Percentiles rank a stretch among this genome's conserved stretches.
phyloP scores from a whole-genome alignment of 1,140 invertebrate species.

The Brachionus koreanus region DNA sequence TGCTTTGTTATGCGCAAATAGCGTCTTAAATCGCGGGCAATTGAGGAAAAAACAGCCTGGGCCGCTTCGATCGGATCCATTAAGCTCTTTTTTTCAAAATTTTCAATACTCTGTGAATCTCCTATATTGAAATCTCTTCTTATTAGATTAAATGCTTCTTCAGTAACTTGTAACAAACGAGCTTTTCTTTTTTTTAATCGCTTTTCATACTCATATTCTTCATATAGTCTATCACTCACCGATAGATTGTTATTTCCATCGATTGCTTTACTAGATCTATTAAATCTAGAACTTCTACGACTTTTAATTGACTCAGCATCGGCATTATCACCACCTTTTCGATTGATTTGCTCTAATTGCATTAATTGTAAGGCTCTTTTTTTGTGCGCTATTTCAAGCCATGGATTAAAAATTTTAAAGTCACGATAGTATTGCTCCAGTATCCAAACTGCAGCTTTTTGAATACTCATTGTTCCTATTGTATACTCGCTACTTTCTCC shows the following conservation, averaged over 20 bases:
- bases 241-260: not conserved
- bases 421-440: slow-evolving; percentile 91
- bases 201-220: slow-evolving; percentile 92
- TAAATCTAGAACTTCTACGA: not conserved
- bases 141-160: slow-evolving; percentile 95
- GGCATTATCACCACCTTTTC: not conserved
- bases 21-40: slow-evolving; percentile 89
- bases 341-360: slow-evolving; percentile 3
- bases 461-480: slow-evolving; percentile 76
- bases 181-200: slow-evolving; percentile 83
- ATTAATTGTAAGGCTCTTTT: not conserved
- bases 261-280: not conserved
- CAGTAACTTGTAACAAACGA: slow-evolving; percentile 80
- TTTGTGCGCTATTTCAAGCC: slow-evolving; percentile 66
- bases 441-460: slow-evolving; percentile 86
- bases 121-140: slow-evolving; percentile 58
- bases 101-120: not conserved
- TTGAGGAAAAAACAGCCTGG: slow-evolving; percentile 83
- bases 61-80: slow-evolving; percentile 41
- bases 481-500: slow-evolving; percentile 71
- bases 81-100: not conserved
- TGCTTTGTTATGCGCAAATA: slow-evolving; percentile 88
- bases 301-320: not conserved
- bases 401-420: slow-evolving; percentile 93
- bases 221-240: slow-evolving; percentile 71